Evolutionary conservation across 30 jellyfish, hydroid and myxozoan species (phyloP).

Genomic region (Cassiopea xamachana): DNA sequence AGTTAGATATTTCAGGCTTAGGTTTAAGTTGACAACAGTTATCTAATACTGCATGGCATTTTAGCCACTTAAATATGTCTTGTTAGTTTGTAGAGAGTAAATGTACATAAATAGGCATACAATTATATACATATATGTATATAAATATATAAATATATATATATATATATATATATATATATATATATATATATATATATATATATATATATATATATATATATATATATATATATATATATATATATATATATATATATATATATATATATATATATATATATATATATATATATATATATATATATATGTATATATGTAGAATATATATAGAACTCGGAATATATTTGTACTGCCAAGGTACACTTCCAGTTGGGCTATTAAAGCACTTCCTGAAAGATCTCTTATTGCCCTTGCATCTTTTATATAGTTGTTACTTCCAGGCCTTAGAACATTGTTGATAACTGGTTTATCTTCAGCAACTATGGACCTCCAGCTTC

Average conservation of each 20-base stretch:
- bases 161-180: too few species aligned
- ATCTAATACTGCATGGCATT: neutral
- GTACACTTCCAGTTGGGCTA: slow-evolving; percentile 43
- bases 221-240: too few species aligned
- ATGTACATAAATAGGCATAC: neutral
- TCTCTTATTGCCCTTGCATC: slow-evolving; percentile 32
- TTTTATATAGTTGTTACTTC: neutral
- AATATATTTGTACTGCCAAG: slow-evolving; percentile 20
- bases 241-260: too few species aligned
- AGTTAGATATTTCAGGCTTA: neutral
- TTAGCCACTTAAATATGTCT: neutral
- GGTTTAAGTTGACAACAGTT: neutral
- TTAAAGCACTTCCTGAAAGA: slow-evolving; percentile 9
- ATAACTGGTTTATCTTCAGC: slow-evolving; percentile 9
- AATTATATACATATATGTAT: neutral
- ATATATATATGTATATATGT: neutral
- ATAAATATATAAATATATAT: too few species aligned
- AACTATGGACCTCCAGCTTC: slow-evolving; percentile 51
- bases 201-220: too few species aligned
- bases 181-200: too few species aligned
- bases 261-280: too few species aligned
- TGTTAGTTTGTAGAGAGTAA: neutral
- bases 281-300: too few species aligned
- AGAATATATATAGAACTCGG: neutral
- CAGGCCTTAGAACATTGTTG: neutral